Conservation (phyloP, 1,140 invertebrate species). For the Aphidius ervi region DNA sequence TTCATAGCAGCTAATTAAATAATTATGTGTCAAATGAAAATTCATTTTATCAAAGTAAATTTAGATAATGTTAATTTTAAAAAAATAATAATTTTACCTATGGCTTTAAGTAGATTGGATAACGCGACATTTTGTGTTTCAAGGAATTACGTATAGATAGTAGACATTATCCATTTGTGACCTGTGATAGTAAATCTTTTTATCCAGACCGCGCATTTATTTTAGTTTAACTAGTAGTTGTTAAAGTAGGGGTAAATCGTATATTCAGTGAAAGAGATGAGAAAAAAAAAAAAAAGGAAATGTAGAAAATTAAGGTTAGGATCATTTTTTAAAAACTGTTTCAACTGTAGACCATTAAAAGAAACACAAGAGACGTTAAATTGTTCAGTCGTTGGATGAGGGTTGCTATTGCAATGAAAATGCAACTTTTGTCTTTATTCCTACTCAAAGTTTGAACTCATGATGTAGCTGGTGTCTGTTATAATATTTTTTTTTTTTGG, state of each 20-base stretch:
- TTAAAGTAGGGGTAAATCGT: too few species aligned
- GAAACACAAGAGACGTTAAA: conserved; percentile 25
- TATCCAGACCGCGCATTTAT: conserved; percentile 41
- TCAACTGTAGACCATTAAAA: conserved; percentile 39
- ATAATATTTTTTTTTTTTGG: too few species aligned
- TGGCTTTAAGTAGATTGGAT: conserved; percentile 22
- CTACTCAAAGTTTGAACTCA: conserved; percentile 26
- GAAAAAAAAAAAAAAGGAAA: too few species aligned
- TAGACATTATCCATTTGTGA: conserved; percentile 37
- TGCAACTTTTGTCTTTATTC: conserved; percentile 38
- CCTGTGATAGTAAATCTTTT: conserved; percentile 41
- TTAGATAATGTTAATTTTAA: too few species aligned
- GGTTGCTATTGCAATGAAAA: conserved; percentile 26
- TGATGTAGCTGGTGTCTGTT: conserved; percentile 17
- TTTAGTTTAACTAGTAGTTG: conserved; percentile 31
- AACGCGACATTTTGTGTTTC: conserved; percentile 23
- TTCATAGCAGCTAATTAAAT: too few species aligned
- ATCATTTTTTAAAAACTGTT: conserved; percentile 46
- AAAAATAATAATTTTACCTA: too few species aligned
- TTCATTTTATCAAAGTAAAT: too few species aligned
- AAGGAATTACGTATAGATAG: conserved; percentile 43
- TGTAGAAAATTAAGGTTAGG: too few species aligned
- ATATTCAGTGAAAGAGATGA: too few species aligned
- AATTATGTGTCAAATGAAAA: too few species aligned
- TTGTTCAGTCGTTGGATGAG: conserved; percentile 28